Evolutionary conservation across 2,113 vertebrate species (phyloP).

Genomic region (Parotia lawesii): DNA sequence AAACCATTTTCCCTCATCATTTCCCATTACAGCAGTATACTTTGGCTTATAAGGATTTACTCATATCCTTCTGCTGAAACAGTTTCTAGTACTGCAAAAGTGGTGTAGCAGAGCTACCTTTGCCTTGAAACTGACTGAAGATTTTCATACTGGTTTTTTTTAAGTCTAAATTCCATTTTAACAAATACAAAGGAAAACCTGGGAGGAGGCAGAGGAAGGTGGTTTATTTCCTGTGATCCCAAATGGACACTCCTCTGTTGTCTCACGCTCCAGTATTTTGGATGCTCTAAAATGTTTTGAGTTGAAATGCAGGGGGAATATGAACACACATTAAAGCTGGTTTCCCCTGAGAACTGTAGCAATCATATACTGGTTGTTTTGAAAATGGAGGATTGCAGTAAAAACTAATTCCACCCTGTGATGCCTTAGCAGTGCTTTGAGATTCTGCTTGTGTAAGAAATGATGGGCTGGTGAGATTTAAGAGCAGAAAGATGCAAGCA

Average conservation of each 20-base stretch:
- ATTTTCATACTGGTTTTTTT: background rate
- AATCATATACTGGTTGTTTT: conserved; percentile 28
- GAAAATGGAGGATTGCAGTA: conserved; percentile 43
- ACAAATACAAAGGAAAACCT: background rate
- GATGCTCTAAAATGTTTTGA: background rate
- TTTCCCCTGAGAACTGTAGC: conserved; percentile 12
- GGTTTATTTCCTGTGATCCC: conserved; percentile 14
- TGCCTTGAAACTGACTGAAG: conserved; percentile 4
- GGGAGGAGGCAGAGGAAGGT: background rate
- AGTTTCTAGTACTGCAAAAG: conserved; percentile 15
- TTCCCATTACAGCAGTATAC: conserved; percentile 49
- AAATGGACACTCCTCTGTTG: background rate
- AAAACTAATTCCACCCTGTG: background rate
- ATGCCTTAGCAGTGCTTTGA: background rate
- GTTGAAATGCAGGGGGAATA: background rate
- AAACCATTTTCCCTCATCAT: conserved; percentile 64
- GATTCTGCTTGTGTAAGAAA: conserved; percentile 20
- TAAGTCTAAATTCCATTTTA: conserved; percentile 9
- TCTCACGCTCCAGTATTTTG: background rate
- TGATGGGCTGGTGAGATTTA: background rate
- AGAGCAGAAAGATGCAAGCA: background rate
- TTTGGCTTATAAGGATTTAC: conserved; percentile 32
- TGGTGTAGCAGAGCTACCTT: background rate
- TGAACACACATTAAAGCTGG: background rate
- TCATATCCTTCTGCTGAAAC: conserved; percentile 24